A percentile compares a stretch with the other conserved stretches of the same genome.
Conservation (phyloP, 2,797 vertebrate species). For the Triplophysa bombifrons region DNA sequence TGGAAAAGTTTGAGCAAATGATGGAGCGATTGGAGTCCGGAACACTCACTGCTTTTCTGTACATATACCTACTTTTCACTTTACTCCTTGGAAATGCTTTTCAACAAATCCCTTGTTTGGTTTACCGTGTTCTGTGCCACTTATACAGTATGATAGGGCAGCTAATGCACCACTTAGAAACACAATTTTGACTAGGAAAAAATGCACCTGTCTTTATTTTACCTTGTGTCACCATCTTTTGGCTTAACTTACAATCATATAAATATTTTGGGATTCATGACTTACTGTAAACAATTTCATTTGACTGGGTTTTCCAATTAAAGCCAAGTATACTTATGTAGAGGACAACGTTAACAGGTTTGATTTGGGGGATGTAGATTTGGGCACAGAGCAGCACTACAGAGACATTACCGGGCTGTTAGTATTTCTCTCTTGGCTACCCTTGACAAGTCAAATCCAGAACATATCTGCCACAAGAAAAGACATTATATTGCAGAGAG, state of each 20-base stretch:
- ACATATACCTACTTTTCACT: constrained; percentile 39
- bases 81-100: constrained; percentile 44
- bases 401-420: constrained; percentile 18
- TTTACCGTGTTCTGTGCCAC: constrained; percentile 28
- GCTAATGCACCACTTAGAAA: constrained; percentile 29
- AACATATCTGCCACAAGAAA: background rate
- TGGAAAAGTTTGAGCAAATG: constrained; percentile 39
- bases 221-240: constrained; percentile 11
- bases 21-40: constrained; percentile 35
- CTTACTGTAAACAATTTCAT: constrained; percentile 12
- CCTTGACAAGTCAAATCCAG: background rate
- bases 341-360: background rate
- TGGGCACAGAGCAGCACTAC: constrained; percentile 9
- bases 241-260: constrained; percentile 13
- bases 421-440: background rate
- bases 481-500: background rate
- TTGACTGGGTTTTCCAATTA: constrained; percentile 1
- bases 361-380: constrained; percentile 18
- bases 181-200: constrained; percentile 12
- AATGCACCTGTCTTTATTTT: background rate
- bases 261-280: constrained; percentile 22
- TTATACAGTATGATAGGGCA: constrained; percentile 27
- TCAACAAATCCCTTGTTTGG: constrained; percentile 18
- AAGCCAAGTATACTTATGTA: constrained; percentile 9
- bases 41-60: constrained; percentile 35